Percentiles rank a stretch among this genome's conserved stretches.
Conservation (phyloP, 2,113 vertebrate genomes). For the Odocoileus hemionus region DNA sequence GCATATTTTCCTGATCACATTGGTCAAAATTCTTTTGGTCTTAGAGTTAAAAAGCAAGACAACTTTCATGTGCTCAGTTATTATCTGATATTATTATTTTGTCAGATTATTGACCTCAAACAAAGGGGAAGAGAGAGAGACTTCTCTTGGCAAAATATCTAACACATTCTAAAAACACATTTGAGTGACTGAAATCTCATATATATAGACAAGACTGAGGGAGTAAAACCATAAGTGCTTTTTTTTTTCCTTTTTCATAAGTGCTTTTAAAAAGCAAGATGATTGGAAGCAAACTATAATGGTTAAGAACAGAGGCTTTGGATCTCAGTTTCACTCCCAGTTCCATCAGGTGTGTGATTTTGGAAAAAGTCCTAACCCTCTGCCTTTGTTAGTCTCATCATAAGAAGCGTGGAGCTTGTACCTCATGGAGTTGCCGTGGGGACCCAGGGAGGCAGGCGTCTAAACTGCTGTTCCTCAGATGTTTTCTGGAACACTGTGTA, state of each 20-base stretch:
- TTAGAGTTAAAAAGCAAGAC: background rate
- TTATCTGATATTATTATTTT: background rate
- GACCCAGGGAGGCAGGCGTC: background rate
- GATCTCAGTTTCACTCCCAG: background rate
- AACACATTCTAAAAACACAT: background rate
- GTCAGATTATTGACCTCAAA: background rate
- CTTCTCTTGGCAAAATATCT: background rate
- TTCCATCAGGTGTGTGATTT: fast-evolving
- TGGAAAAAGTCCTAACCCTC: background rate
- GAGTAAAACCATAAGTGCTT: background rate
- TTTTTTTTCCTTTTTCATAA: background rate
- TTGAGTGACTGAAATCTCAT: background rate
- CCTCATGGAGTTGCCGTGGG: background rate
- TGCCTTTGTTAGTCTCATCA: too few species aligned
- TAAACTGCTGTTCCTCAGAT: too few species aligned
- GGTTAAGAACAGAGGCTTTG: background rate
- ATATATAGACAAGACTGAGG: background rate
- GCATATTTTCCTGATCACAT: background rate
- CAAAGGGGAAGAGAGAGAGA: background rate
- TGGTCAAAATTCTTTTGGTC: background rate
- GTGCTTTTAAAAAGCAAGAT: background rate
- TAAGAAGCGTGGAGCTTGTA: fast-evolving
- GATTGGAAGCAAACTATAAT: background rate
- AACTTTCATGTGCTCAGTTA: background rate
- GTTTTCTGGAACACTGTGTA: background rate